A percentile compares a stretch with the other conserved stretches of the same genome.
Evolutionary conservation across 2,888 invertebrate genomes (phyloP).

Genomic region (Steinernema hermaphroditum): DNA sequence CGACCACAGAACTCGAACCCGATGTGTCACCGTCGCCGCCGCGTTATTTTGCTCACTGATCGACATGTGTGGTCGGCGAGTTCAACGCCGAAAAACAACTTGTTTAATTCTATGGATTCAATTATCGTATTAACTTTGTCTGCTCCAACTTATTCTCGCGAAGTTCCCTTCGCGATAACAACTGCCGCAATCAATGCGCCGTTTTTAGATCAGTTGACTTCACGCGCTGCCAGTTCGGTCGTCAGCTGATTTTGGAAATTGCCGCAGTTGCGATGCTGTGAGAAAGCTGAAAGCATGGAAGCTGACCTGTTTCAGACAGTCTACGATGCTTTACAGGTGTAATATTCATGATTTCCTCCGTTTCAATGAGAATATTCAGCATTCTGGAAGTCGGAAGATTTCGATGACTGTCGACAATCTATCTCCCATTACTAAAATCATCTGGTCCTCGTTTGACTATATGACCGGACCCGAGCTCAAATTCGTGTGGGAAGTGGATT

Average conservation of each 20-base stretch:
- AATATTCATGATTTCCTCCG: constrained; percentile 11
- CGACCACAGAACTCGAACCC: not conserved
- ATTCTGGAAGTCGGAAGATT: constrained; percentile 36
- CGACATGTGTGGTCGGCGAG: not conserved
- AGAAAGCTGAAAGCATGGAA: constrained; percentile 34
- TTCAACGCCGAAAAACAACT: constrained; percentile 6
- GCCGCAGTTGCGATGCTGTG: not conserved
- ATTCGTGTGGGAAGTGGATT: constrained; percentile 59
- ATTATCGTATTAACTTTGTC: too few relatives aligned
- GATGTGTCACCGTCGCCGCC: not conserved
- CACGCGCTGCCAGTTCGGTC: not conserved
- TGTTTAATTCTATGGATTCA: not conserved
- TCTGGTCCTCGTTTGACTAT: constrained; percentile 63
- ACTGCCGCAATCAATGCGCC: too few relatives aligned
- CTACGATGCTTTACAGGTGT: constrained; percentile 42
- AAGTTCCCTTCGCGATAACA: too few relatives aligned
- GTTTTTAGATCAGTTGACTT: too few relatives aligned
- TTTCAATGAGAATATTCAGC: too few relatives aligned
- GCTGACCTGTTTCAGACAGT: constrained; percentile 46
- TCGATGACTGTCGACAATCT: constrained; percentile 35
- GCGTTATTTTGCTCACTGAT: constrained; percentile 5
- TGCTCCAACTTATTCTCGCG: too few relatives aligned
- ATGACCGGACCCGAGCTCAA: constrained; percentile 61
- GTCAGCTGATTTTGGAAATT: constrained; percentile 6
- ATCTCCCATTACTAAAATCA: constrained; percentile 54